Percentiles rank a stretch among this genome's conserved stretches.
Conservation (phyloP, 1,140 invertebrate species). For the Battus philenor region DNA sequence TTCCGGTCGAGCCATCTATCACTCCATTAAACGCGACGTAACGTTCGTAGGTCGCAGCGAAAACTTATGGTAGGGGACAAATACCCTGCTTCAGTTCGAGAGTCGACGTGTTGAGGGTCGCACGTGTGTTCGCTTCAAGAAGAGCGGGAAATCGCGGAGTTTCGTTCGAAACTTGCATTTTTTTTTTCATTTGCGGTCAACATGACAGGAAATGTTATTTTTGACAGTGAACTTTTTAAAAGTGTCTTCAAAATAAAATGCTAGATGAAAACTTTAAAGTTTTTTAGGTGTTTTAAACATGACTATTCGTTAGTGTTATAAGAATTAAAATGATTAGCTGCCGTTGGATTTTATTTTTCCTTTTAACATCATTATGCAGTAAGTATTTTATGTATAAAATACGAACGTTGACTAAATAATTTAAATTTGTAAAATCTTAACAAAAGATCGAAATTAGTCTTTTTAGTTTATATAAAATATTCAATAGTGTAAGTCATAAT, state of each 20-base stretch:
- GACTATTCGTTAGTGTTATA: background rate
- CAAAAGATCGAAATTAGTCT: too few species aligned
- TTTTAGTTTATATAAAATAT: too few species aligned
- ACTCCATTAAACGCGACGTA: constrained; percentile 25
- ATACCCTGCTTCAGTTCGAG: constrained; percentile 32
- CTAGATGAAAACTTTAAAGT: background rate
- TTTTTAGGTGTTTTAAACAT: background rate
- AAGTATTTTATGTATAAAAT: too few species aligned
- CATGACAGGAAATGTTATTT: background rate
- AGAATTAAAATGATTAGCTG: constrained; percentile 1
- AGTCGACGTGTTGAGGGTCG: constrained; percentile 13
- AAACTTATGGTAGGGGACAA: constrained; percentile 13
- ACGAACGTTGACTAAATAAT: too few species aligned
- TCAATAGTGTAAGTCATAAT: too few species aligned
- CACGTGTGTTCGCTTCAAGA: constrained; percentile 24
- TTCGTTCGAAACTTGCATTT: constrained; percentile 20
- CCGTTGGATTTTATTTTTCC: constrained; percentile 5
- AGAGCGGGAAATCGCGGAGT: constrained; percentile 36
- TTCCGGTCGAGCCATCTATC: constrained; percentile 21
- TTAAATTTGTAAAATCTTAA: too few species aligned
- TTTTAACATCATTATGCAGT: constrained; percentile 7
- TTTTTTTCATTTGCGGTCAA: background rate
- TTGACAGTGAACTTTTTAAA: constrained; percentile 12
- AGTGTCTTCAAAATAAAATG: constrained; percentile 16
- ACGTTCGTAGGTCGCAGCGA: constrained; percentile 13